These are phyloP conservation scores for Tipula helvola DNA, from an alignment of 2,888 invertebrate genomes.

Conservation along the genomic window DNA sequence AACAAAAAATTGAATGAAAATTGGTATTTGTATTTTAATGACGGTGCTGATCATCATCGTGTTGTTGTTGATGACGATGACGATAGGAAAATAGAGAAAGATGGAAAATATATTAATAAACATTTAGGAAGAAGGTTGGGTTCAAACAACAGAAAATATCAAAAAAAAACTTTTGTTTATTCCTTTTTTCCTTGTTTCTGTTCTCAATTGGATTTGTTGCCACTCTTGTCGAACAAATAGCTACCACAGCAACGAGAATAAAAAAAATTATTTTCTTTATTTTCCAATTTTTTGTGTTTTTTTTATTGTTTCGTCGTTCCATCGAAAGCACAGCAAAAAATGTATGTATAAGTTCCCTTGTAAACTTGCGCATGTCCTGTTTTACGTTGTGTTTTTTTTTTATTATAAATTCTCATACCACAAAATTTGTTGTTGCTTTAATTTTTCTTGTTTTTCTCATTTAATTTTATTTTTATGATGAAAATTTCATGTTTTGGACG, in stretches of 20 bases:
- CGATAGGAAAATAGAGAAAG: background rate
- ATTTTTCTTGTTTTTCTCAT: background rate
- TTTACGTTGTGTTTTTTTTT: background rate
- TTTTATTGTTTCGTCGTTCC: background rate
- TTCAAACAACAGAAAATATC: background rate
- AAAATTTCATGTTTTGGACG: background rate
- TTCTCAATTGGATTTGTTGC: background rate
- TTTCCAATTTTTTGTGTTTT: background rate
- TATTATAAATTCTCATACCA: background rate
- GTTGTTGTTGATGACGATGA: background rate
- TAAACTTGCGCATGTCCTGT: background rate
- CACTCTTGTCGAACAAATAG: background rate
- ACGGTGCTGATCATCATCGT: background rate
- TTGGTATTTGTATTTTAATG: background rate
- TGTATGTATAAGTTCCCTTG: background rate
- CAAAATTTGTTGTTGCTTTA: background rate
- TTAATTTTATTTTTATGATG: background rate
- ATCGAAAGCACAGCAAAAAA: background rate
- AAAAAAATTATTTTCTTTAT: background rate
- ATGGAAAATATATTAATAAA: background rate
- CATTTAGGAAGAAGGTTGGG: background rate
- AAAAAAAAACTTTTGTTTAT: background rate
- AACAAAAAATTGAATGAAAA: background rate
- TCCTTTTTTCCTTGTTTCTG: background rate
- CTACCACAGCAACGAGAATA: background rate